Evolutionary conservation across 2,797 vertebrate species (phyloP).

Genomic region (Lacerta viridis): DNA sequence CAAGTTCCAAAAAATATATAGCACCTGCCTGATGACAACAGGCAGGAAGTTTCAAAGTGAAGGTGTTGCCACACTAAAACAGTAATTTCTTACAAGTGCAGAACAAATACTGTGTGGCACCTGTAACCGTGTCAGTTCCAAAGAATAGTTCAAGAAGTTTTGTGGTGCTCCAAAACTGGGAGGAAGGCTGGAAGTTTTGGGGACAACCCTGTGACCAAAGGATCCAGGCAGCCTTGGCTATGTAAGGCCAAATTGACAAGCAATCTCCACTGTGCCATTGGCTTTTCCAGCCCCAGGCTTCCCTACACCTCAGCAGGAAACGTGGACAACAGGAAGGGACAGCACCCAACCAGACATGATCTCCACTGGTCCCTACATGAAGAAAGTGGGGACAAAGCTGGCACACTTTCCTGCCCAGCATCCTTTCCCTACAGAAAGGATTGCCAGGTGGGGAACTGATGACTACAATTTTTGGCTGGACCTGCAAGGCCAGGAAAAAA

Average conservation of each 20-base stretch:
- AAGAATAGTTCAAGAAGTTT: not conserved
- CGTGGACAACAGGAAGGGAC: not conserved
- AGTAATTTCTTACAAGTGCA: no score
- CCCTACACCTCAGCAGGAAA: not conserved
- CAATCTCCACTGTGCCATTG: not conserved
- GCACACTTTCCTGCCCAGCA: not conserved
- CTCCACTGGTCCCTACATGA: not conserved
- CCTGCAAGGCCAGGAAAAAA: not conserved
- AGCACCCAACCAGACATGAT: not conserved
- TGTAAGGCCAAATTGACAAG: not conserved
- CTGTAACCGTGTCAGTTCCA: no score
- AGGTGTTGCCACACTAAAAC: no score
- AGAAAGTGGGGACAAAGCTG: not conserved
- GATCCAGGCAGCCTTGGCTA: not conserved
- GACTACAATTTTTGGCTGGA: not conserved
- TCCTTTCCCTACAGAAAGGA: not conserved
- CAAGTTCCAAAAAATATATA: no score
- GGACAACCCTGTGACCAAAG: not conserved
- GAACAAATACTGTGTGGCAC: no score
- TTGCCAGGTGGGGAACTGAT: not conserved
- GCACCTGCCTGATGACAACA: no score
- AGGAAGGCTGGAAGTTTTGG: not conserved
- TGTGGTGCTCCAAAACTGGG: not conserved
- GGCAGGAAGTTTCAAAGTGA: no score
- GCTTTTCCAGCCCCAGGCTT: not conserved